These are phyloP conservation scores for Eretmochelys imbricata DNA, from an alignment of 2,113 vertebrate species.

Conservation along the genomic window DNA sequence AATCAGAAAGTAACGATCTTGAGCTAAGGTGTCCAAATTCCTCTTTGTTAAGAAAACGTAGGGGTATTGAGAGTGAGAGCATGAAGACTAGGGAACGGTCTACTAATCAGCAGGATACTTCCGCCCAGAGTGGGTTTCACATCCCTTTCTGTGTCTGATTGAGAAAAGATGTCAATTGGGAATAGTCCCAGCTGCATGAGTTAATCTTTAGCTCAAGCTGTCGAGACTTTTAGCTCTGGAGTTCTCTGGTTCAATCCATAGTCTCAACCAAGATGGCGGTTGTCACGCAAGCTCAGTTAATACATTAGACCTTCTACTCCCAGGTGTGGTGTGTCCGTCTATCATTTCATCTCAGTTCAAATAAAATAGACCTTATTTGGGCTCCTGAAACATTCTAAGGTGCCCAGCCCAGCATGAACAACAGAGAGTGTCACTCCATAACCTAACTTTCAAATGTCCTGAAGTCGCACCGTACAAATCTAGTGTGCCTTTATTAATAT, in stretches of 20 bases:
- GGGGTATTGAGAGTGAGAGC: not conserved
- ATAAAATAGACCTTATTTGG: not conserved
- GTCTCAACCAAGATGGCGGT: fast-evolving
- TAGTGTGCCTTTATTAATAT: not conserved
- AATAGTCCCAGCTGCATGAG: fast-evolving
- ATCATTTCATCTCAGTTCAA: not conserved
- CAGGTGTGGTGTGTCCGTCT: not conserved
- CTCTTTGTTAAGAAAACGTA: not conserved
- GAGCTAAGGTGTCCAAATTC: not conserved
- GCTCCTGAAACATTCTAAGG: fast-evolving
- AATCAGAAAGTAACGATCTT: not conserved
- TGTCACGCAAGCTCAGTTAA: not conserved
- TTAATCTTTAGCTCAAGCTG: too few species aligned
- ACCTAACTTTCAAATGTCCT: not conserved
- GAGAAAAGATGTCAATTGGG: not conserved
- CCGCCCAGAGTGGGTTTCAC: fast-evolving
- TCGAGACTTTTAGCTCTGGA: not conserved
- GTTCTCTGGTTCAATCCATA: not conserved
- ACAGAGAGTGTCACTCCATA: not conserved
- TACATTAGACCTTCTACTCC: not conserved
- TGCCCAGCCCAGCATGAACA: fast-evolving
- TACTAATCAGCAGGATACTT: fast-evolving
- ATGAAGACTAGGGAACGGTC: not conserved
- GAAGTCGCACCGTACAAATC: not conserved
- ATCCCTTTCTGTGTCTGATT: not conserved